Percentiles rank a stretch among this genome's conserved stretches.
Conservation (phyloP, 2,797 vertebrate species). For the Erethizon dorsatum region DNA sequence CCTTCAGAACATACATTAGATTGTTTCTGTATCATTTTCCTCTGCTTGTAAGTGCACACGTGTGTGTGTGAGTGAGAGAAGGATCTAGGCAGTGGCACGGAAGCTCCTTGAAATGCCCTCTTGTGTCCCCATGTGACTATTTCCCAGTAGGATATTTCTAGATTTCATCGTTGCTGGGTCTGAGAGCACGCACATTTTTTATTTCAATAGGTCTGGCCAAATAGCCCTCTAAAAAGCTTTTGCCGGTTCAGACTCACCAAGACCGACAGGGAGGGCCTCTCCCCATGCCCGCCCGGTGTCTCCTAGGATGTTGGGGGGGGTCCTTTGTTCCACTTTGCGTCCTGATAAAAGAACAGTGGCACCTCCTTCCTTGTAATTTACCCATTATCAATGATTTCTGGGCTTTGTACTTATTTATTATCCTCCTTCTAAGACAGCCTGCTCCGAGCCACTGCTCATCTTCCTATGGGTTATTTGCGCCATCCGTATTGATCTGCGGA, state of each 20-base stretch:
- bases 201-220: constrained; percentile 40
- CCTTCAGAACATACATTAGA: not conserved
- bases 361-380: constrained; percentile 41
- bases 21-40: not conserved
- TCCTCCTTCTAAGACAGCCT: constrained; percentile 39
- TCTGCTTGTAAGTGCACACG: not conserved
- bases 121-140: constrained; percentile 2
- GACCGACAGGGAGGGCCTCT: not conserved
- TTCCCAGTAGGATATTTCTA: constrained; percentile 71
- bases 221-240: constrained; percentile 21
- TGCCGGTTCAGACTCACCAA: not conserved
- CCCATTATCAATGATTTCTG: not conserved
- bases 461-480: constrained; percentile 64
- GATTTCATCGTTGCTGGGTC: constrained; percentile 59
- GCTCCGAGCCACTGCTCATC: constrained; percentile 50
- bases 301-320: not conserved
- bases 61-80: not conserved
- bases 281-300: not conserved
- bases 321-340: not conserved
- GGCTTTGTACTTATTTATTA: not conserved
- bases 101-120: constrained; percentile 71
- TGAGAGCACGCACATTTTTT: constrained; percentile 43
- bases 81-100: not conserved
- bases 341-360: not conserved
- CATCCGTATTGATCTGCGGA: constrained; percentile 70